Evolutionary conservation across 2,797 vertebrate species (phyloP).

Genomic region (Siniperca obscura): DNA sequence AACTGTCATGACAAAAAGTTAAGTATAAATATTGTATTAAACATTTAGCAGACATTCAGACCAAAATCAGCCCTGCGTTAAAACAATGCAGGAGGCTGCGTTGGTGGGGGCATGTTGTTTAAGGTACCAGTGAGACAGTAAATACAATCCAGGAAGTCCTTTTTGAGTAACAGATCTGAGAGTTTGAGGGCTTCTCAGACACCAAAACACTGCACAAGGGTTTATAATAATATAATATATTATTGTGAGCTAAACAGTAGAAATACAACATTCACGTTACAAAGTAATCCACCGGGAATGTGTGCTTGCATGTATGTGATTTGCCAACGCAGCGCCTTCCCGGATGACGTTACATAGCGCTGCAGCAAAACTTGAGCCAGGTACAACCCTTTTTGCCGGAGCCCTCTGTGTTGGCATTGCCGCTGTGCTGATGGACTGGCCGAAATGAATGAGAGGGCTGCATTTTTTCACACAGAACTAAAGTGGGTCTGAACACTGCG

Average conservation of each 20-base stretch:
- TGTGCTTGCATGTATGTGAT: background rate
- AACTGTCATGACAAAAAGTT: background rate
- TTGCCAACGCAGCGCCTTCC: background rate
- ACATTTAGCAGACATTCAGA: background rate
- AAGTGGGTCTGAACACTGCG: background rate
- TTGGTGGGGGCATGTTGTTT: background rate
- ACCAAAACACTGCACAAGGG: background rate
- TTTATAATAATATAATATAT: background rate
- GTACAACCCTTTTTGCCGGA: background rate
- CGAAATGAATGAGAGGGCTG: background rate
- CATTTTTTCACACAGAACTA: background rate
- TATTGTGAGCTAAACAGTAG: background rate
- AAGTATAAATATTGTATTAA: background rate
- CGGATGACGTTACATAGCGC: background rate
- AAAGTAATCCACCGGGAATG: slow-evolving; percentile 1
- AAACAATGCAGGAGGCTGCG: background rate
- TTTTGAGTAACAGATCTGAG: background rate
- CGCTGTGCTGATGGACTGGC: background rate
- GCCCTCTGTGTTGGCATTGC: background rate
- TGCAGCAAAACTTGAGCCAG: background rate
- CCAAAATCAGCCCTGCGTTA: background rate
- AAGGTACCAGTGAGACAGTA: background rate
- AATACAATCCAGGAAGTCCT: background rate
- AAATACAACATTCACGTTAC: background rate
- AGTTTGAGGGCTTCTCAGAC: background rate